Conservation (phyloP, 2,797 vertebrate species). For the Pangasius sanitwongsei region DNA sequence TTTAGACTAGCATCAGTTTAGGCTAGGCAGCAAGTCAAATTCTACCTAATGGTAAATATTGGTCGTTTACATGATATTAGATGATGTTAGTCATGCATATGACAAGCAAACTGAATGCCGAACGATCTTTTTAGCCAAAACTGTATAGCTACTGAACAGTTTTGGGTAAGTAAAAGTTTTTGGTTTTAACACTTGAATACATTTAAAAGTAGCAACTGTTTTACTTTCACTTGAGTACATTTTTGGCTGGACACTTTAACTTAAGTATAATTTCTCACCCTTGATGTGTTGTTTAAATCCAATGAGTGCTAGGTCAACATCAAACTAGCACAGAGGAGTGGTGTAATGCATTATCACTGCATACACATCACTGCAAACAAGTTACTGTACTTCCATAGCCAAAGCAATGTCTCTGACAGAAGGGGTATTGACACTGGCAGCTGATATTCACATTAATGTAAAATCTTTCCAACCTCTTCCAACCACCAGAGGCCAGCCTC, state of each 20-base stretch:
- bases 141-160: background rate
- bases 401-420: no score
- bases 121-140: background rate
- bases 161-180: background rate
- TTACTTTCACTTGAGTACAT: no score
- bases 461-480: background rate
- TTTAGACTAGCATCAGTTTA: no score
- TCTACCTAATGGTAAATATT: no score
- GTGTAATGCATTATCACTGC: background rate
- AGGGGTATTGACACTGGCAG: no score
- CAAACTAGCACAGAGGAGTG: background rate
- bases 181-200: background rate
- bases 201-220: no score
- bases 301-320: background rate
- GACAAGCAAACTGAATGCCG: no score
- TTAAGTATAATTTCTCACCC: background rate
- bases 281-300: background rate
- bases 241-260: background rate
- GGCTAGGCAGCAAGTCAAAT: no score
- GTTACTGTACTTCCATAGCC: no score
- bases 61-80: no score
- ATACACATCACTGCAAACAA: background rate
- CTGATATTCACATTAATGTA: background rate
- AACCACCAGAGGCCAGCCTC: constrained; percentile 5
- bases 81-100: no score